phyloP scores from a whole-genome alignment of 2,113 vertebrate genomes.

The Pelecanoides urinatrix region DNA sequence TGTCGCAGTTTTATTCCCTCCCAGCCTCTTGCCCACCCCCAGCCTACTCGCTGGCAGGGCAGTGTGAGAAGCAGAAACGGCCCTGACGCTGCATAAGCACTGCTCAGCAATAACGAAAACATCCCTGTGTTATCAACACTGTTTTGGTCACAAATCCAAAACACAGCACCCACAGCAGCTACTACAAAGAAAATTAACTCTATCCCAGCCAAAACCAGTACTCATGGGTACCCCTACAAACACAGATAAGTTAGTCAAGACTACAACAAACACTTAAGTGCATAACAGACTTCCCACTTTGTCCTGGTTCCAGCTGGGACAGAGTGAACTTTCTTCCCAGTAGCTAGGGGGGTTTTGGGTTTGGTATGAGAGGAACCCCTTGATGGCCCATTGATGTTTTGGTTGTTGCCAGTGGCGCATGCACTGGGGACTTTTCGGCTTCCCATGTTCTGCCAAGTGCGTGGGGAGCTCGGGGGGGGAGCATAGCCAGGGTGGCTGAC shows the following conservation, averaged over 20 bases:
- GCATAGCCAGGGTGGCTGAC: too few relatives aligned
- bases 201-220: not conserved
- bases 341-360: too few relatives aligned
- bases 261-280: not conserved
- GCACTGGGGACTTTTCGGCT: too few relatives aligned
- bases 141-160: not conserved
- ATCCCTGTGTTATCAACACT: not conserved
- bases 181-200: not conserved
- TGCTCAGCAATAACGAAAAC: not conserved
- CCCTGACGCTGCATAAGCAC: not conserved
- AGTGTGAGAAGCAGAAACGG: rapidly evolving
- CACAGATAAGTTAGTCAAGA: not conserved
- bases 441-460: too few relatives aligned
- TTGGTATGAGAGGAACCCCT: too few relatives aligned
- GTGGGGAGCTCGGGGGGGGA: too few relatives aligned
- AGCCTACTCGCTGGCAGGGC: not conserved
- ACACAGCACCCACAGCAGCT: not conserved
- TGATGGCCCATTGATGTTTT: too few relatives aligned
- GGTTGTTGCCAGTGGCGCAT: too few relatives aligned
- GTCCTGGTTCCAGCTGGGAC: too few relatives aligned
- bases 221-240: not conserved
- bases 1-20: too few relatives aligned
- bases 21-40: not conserved
- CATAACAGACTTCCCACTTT: not conserved
- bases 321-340: too few relatives aligned